A percentile compares a stretch with the other conserved stretches of the same genome.
Evolutionary conservation across 2,113 vertebrate genomes (phyloP).

Genomic region (Illadopsis cleaveri): DNA sequence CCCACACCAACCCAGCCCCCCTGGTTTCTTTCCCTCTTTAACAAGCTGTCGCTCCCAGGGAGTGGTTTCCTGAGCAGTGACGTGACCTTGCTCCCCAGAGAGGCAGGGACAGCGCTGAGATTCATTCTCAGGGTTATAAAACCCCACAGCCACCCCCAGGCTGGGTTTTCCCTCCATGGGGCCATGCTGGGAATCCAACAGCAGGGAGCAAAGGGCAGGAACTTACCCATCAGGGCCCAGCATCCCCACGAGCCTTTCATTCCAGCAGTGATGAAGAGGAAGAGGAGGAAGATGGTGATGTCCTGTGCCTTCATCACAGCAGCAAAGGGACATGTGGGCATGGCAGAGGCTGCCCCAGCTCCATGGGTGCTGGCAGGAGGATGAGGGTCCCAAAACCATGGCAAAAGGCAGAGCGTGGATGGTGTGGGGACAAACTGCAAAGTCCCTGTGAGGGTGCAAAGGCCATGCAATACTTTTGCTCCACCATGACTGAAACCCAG

Average conservation of each 20-base stretch:
- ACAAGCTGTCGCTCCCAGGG: background rate
- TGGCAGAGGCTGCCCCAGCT: background rate
- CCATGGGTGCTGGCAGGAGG: background rate
- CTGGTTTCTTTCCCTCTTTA: background rate
- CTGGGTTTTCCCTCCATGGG: background rate
- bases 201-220: background rate
- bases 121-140: conserved; percentile 55
- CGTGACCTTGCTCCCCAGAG: background rate
- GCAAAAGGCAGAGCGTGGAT: background rate
- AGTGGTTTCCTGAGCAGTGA: conserved; percentile 23
- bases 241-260: background rate
- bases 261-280: background rate
- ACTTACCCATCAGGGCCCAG: background rate
- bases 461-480: rapidly evolving
- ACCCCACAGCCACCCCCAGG: background rate
- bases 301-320: background rate
- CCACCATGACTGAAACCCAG: background rate
- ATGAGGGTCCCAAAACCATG: background rate
- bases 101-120: background rate
- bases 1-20: rapidly evolving
- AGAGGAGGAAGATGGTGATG: background rate
- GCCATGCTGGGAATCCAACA: background rate
- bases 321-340: background rate
- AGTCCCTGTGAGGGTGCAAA: background rate
- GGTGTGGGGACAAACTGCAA: background rate